These are phyloP conservation scores for Gracilinanus agilis DNA, from an alignment of 2,113 vertebrate species.

Conservation along the genomic window DNA sequence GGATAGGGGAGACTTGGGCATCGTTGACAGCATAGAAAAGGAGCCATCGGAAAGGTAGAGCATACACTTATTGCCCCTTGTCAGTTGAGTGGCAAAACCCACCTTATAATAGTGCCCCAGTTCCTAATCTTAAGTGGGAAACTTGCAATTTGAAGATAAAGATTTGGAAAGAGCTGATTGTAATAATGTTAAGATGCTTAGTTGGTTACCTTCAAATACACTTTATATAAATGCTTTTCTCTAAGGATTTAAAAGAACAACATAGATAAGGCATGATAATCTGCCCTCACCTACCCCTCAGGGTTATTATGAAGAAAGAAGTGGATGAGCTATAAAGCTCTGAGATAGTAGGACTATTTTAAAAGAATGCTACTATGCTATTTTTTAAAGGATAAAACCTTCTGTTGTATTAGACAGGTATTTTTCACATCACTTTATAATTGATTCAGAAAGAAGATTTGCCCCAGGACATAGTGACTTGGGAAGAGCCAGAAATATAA, in stretches of 20 bases:
- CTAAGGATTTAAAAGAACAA: neutral
- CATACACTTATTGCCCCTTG: neutral
- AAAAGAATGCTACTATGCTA: neutral
- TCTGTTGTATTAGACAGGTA: neutral
- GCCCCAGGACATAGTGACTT: neutral
- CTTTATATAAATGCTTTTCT: neutral
- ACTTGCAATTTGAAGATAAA: neutral
- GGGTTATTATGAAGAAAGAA: neutral
- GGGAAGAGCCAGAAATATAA: conserved; percentile 4
- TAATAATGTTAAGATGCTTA: neutral
- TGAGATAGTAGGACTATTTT: neutral
- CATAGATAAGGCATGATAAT: neutral
- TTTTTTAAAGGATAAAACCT: neutral
- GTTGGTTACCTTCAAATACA: neutral
- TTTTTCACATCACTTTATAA: neutral
- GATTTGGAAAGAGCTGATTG: neutral
- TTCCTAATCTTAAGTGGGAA: neutral
- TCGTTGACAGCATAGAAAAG: neutral
- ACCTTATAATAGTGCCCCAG: neutral
- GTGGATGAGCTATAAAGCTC: neutral
- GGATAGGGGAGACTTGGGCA: neutral
- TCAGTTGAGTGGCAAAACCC: neutral
- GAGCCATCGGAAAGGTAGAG: neutral
- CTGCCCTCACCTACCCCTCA: neutral
- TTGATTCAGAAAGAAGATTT: neutral